These are phyloP conservation scores for Zosterops lateralis DNA, from an alignment of 2,113 vertebrate genomes.

Conservation along the genomic window DNA sequence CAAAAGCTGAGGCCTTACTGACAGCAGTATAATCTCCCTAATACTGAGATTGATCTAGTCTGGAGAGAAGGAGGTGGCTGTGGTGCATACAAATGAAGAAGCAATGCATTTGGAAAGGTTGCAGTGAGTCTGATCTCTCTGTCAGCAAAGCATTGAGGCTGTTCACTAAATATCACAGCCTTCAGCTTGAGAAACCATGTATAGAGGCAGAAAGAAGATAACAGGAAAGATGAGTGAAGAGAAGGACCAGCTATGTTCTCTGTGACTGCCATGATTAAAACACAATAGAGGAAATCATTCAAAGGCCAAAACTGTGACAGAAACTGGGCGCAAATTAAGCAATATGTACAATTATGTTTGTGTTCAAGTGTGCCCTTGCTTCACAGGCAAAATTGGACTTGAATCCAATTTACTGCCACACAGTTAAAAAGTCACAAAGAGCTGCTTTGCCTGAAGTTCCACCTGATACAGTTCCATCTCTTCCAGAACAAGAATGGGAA, in stretches of 20 bases:
- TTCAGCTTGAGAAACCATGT: background rate
- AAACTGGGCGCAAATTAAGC: background rate
- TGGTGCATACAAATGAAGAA: constrained; percentile 23
- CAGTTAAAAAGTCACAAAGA: background rate
- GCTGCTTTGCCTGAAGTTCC: background rate
- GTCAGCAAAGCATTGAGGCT: background rate
- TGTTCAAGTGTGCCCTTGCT: background rate
- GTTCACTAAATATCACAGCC: background rate
- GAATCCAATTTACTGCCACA: background rate
- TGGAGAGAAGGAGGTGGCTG: background rate
- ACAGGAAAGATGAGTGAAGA: background rate
- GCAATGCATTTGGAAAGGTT: background rate
- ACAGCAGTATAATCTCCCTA: constrained; percentile 19
- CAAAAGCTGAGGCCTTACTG: background rate
- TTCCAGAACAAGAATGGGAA: background rate
- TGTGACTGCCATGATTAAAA: background rate
- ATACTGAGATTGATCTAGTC: constrained; percentile 17
- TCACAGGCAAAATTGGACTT: background rate
- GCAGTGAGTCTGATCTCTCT: background rate
- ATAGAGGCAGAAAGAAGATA: background rate
- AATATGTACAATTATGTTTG: background rate
- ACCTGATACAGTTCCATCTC: background rate
- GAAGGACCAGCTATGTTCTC: background rate
- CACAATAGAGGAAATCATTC: background rate
- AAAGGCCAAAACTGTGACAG: background rate